Evolutionary conservation across 2,797 vertebrate genomes (phyloP), one percentile per base, ranked within the genome.

Genomic region (Champsocephalus esox): DNA sequence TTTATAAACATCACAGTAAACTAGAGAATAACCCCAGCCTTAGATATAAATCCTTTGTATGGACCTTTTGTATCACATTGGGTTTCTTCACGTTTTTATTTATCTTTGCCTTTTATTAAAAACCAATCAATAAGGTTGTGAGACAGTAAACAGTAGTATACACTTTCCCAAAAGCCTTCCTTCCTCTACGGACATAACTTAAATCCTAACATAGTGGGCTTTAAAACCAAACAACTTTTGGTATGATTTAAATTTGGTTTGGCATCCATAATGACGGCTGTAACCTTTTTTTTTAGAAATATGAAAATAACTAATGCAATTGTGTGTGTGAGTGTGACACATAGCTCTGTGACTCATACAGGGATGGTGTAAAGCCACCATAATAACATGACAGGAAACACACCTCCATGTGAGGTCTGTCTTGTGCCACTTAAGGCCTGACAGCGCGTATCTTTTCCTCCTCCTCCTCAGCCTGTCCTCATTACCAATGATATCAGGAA

Each of bases 401-500:
- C 66, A 94, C 94, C 92, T 94, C 94, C 94, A 95, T 9, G 89
- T 93, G 49, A 96, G 89, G 3, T 89, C 88, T 48, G 80, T 91
- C 83, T 93, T 94, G 0, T 92, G 90, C 97, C 97, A 98, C 46
- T 92, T 72, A 0, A 94, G 92, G 41, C 96, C 95, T 5, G 95
- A 93, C 54, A 97, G 90, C 0, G 95, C 94, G 0, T 97, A 98
- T 80, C 96, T 84, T 24, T 88, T 93, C 82, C 85, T 91, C 77
- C 91, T 88, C 69, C 85, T 89, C 82, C 79, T 92, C 66, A 96
- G 91, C 88, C 94, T 90, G 81, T 96, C 95, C 0, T 95, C 94
- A 0, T 81, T 84, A 3, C 95, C 95, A 10, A 96, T 76, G 17
- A 98, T 91, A 9, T 98, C 97, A 0, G 97, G 97, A 41, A 98